Conservation (phyloP, 1,140 invertebrate species). For the Nebria ingens region DNA sequence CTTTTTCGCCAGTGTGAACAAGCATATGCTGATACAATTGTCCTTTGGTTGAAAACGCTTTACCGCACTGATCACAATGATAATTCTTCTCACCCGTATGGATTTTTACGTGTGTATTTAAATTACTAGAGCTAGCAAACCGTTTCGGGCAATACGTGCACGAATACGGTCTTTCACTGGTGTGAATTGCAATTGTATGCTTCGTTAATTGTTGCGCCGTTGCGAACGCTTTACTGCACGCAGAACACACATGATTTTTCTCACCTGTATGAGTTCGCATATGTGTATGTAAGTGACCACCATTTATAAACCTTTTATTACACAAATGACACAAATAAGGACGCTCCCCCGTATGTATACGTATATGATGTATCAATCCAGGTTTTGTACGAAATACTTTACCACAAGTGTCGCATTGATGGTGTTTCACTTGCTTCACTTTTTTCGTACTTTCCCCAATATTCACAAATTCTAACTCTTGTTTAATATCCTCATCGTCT, state of each 20-base stretch:
- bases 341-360: conserved; percentile 47
- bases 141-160: conserved; percentile 40
- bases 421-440: conserved; percentile 23
- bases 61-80: conserved; percentile 34
- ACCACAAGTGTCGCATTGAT: conserved; percentile 30
- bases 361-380: conserved; percentile 29
- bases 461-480: conserved; percentile 22
- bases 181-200: conserved; percentile 56
- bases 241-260: conserved; percentile 44
- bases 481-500: conserved; percentile 15
- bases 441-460: conserved; percentile 11
- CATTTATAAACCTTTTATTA: conserved; percentile 42
- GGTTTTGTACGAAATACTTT: conserved; percentile 31
- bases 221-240: conserved; percentile 43
- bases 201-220: conserved; percentile 43
- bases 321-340: conserved; percentile 53
- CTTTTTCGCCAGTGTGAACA: conserved; percentile 47
- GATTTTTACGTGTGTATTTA: conserved; percentile 33
- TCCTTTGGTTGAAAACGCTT: conserved; percentile 34
- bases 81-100: conserved; percentile 50
- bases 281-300: conserved; percentile 35
- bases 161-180: conserved; percentile 46
- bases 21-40: conserved; percentile 45
- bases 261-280: conserved; percentile 50
- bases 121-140: conserved; percentile 33